Conservation (phyloP, 2,888 invertebrate species). For the Oasisia sp. region DNA sequence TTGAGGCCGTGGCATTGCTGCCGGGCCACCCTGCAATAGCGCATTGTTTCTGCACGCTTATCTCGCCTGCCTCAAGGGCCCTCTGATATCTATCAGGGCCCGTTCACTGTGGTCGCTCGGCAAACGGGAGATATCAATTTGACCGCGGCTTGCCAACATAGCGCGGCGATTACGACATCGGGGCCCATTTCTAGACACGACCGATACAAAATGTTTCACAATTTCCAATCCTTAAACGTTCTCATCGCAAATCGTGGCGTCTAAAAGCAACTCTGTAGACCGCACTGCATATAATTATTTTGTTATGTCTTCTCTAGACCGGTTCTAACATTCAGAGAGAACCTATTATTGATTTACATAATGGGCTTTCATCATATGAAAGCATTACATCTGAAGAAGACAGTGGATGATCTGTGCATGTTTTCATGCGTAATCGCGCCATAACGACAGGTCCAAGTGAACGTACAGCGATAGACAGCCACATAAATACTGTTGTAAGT, state of each 20-base stretch:
- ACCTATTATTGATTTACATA: no score
- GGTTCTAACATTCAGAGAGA: no score
- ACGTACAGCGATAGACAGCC: not conserved
- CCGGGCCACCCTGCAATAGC: not conserved
- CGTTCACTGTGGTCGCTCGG: not conserved
- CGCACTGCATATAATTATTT: no score
- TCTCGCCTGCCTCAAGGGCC: not conserved
- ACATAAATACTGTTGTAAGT: constrained; percentile 13
- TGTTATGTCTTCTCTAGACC: no score
- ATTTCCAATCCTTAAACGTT: not conserved
- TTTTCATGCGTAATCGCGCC: not conserved
- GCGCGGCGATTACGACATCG: not conserved
- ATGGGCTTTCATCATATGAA: not conserved
- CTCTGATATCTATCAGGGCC: not conserved
- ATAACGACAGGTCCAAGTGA: not conserved
- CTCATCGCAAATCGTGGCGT: no score
- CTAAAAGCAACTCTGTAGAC: no score
- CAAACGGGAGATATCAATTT: constrained; percentile 11
- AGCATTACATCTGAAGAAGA: not conserved
- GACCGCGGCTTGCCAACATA: not conserved
- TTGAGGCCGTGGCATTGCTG: not conserved
- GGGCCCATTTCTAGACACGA: not conserved
- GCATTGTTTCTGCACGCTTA: not conserved
- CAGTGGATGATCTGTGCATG: not conserved
- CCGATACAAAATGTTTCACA: not conserved